These are phyloP conservation scores for Actenoides lindsayi DNA, from an alignment of 2,113 vertebrate species.

Conservation along the genomic window DNA sequence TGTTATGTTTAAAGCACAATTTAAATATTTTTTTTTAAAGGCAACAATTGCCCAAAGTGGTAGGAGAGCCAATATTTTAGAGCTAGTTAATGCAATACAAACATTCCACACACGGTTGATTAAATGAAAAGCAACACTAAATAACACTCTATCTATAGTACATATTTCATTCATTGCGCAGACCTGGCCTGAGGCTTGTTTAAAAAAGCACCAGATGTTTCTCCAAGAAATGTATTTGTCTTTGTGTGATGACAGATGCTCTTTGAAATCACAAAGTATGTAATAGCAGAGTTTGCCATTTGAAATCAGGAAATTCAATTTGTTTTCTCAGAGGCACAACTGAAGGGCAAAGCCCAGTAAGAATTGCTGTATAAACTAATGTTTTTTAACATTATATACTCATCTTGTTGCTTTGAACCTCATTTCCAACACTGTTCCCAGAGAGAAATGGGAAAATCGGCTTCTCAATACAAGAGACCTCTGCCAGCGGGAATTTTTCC, in stretches of 20 bases:
- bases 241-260: slow-evolving; percentile 82
- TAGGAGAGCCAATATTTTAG: slow-evolving; percentile 53
- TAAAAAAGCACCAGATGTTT: slow-evolving; percentile 83
- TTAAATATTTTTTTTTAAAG: not conserved
- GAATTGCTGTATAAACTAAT: slow-evolving; percentile 50
- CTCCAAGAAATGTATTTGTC: slow-evolving; percentile 80
- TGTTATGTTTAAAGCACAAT: not conserved
- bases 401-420: slow-evolving; percentile 41
- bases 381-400: slow-evolving; percentile 42
- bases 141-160: slow-evolving; percentile 75
- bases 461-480: not conserved
- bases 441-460: not conserved
- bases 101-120: slow-evolving; percentile 72
- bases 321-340: slow-evolving; percentile 68
- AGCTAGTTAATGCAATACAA: slow-evolving; percentile 63
- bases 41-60: not conserved
- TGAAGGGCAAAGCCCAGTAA: slow-evolving; percentile 66
- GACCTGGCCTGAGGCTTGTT: slow-evolving; percentile 77
- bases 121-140: slow-evolving; percentile 77
- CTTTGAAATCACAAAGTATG: slow-evolving; percentile 81
- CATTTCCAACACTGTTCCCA: not conserved
- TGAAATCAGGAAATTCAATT: slow-evolving; percentile 79
- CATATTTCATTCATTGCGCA: slow-evolving; percentile 78
- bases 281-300: slow-evolving; percentile 79
- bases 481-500: not conserved